Conservation (phyloP, 2,888 invertebrate species). For the Oithona nana region DNA sequence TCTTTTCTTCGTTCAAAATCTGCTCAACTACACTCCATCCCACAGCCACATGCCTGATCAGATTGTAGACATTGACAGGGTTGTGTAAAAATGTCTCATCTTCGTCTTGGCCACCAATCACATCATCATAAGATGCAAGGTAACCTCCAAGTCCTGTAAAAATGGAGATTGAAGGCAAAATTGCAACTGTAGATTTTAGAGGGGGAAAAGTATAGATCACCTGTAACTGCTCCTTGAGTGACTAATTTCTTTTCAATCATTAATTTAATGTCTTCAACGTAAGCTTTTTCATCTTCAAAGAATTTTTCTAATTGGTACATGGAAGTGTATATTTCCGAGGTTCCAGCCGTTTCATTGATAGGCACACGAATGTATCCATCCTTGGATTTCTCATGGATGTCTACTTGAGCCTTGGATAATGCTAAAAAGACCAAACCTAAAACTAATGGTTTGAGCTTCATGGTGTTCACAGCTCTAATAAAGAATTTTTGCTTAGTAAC, state of each 20-base stretch:
- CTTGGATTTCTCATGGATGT: background rate
- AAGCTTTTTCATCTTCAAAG: background rate
- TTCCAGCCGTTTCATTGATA: background rate
- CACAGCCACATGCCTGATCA: constrained; percentile 15
- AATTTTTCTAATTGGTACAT: constrained; percentile 11
- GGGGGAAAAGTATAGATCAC: too few species aligned
- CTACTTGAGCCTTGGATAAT: too few species aligned
- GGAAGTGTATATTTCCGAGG: constrained; percentile 10
- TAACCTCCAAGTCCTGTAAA: background rate
- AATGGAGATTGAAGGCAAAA: background rate
- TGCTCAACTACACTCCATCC: constrained; percentile 12
- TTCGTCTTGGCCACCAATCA: constrained; percentile 15
- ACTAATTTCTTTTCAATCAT: constrained; percentile 15
- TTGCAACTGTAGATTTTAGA: too few species aligned
- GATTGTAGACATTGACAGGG: constrained; percentile 13
- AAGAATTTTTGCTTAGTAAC: too few species aligned
- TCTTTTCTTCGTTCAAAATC: constrained; percentile 6
- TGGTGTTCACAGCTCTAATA: too few species aligned
- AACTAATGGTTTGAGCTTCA: too few species aligned
- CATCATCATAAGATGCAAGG: constrained; percentile 9
- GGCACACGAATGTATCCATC: background rate
- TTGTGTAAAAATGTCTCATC: constrained; percentile 9
- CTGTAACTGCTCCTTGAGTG: background rate
- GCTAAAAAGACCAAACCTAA: too few species aligned
- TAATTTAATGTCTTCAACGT: constrained; percentile 7